phyloP scores from a whole-genome alignment of 1,140 invertebrate species.

The Drosophila bifasciata region DNA sequence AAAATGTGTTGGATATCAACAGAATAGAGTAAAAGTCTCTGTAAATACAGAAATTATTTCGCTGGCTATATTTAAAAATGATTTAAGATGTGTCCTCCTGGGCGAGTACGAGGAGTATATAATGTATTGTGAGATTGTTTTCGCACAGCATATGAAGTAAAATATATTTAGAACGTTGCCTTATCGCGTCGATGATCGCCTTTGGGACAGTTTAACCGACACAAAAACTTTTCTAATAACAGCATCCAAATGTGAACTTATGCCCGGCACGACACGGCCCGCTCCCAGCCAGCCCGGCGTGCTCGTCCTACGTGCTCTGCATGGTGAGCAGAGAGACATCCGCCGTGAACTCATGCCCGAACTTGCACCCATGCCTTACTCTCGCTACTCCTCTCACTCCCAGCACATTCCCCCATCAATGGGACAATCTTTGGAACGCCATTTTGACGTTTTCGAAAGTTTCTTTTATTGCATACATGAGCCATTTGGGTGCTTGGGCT shows the following conservation, averaged over 20 bases:
- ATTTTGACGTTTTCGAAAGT: slow-evolving; percentile 82
- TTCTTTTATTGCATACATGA: slow-evolving; percentile 84
- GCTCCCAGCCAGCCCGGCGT: not conserved
- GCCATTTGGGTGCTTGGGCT: slow-evolving; percentile 76
- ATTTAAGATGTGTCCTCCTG: no score
- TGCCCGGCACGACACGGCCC: slow-evolving; percentile 31
- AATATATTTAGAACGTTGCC: slow-evolving; percentile 52
- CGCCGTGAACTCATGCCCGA: slow-evolving; percentile 16
- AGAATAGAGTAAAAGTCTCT: no score
- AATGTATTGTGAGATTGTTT: slow-evolving; percentile 26
- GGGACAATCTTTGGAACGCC: slow-evolving; percentile 80
- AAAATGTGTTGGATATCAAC: no score
- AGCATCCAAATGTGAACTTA: slow-evolving; percentile 79
- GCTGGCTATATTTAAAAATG: no score
- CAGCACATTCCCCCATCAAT: slow-evolving; percentile 50
- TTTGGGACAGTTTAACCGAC: slow-evolving; percentile 72
- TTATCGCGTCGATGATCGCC: slow-evolving; percentile 73
- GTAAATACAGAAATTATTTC: no score
- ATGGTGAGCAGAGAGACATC: slow-evolving; percentile 43
- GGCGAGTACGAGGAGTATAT: not conserved
- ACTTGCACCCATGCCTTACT: not conserved
- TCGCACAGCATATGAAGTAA: slow-evolving; percentile 23
- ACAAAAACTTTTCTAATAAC: slow-evolving; percentile 77
- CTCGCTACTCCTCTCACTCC: slow-evolving; percentile 1
- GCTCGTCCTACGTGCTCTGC: slow-evolving; percentile 62